Evolutionary conservation across 2,113 vertebrate species (phyloP), one percentile per base, ranked within the genome.

Genomic region (Formicarius rufipectus): DNA sequence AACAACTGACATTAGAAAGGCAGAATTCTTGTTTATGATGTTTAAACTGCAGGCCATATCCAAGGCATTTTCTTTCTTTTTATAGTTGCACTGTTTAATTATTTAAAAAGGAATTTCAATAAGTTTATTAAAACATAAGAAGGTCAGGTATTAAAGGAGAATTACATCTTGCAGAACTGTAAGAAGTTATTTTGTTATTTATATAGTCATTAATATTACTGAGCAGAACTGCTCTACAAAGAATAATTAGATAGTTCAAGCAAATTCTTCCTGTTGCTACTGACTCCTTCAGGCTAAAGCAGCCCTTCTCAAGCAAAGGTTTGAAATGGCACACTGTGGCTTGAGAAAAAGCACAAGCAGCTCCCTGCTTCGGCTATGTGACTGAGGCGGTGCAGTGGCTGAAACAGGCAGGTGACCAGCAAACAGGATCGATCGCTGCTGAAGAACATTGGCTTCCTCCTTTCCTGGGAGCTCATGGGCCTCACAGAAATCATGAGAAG

Each of bases 161-260:
- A 96, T 90, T 95, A 92, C 60, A 81, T 63, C 85, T 95, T 63
- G 59, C 63, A 78, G 74, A 88, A 72, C 33, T 5, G 1, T 81
- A 77, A 92, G 63, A 88, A 84, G 52, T 93, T 92, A 90, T 80
- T 92, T 93, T 93, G 90, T 94, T 95, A 90, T 97, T 95, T 90
- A 95, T 96, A 50, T 33, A 63, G 79, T 77, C 83, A 92, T 96
- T 95, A 96, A 96, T 93, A 87, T 91, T 95, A 79, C 82, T 85
- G 87, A 93, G 39, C 40, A 68, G 35, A 93, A 73, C n/a, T 6
- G 5, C 56, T 79, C 24, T 42, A 40, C 49, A 55, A 91, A 80
- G 89, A 85, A 87, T 78, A 50, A 92, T 86, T 83, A 74, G 50
- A 59, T 31, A 90, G 44, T 39, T 63, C 56, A 47, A 86, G 79